Evolutionary conservation across 2,797 vertebrate species (phyloP).

Genomic region (Zalophus californianus): DNA sequence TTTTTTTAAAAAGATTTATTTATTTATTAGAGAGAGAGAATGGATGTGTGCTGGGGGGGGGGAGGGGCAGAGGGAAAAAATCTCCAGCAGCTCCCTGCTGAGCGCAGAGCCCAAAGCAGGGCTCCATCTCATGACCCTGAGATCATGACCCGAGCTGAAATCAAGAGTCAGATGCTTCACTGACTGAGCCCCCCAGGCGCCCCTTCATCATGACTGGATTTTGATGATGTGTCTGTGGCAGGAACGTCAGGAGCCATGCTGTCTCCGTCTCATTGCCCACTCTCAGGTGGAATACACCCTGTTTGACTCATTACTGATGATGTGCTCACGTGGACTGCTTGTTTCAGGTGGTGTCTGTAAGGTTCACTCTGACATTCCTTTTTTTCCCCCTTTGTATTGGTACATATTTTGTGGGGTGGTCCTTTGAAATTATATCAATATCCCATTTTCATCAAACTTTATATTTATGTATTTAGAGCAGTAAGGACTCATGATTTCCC

Average conservation of each 20-base stretch:
- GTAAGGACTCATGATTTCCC: background rate
- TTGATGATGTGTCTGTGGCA: background rate
- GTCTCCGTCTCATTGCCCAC: background rate
- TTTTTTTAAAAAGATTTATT: background rate
- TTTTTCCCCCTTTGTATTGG: background rate
- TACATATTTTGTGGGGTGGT: constrained; percentile 5
- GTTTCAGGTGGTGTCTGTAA: background rate
- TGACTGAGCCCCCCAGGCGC: background rate
- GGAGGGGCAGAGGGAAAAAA: background rate
- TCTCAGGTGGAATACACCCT: background rate
- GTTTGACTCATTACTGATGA: background rate
- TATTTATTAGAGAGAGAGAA: background rate
- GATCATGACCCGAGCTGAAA: background rate
- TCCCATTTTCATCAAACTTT: background rate
- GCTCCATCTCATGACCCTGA: background rate
- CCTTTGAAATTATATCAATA: constrained; percentile 4
- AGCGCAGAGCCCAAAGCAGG: background rate
- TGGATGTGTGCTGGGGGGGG: too few relatives aligned
- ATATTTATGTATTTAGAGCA: background rate
- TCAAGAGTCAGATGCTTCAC: background rate
- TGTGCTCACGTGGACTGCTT: background rate
- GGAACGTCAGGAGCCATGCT: background rate
- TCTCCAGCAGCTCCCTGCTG: background rate
- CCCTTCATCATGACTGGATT: background rate
- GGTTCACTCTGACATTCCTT: background rate